phyloP scores from a whole-genome alignment of 2,888 invertebrate species.

The Pyrgus malvae region DNA sequence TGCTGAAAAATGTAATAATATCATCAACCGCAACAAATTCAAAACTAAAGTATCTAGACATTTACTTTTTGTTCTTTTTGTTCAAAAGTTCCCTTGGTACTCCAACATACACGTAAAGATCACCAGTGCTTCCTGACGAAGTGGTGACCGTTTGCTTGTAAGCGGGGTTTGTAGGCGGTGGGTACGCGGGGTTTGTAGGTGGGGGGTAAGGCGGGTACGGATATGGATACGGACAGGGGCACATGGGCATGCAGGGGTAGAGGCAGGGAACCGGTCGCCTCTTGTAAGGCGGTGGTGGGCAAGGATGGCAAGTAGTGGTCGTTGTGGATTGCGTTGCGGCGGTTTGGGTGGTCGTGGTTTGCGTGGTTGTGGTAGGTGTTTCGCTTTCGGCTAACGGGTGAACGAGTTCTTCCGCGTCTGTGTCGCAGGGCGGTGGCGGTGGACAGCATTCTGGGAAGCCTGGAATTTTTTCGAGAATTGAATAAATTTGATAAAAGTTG shows the following conservation, averaged over 20 bases:
- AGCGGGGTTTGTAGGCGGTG: not conserved
- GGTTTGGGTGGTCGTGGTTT: conserved; percentile 29
- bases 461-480: not conserved
- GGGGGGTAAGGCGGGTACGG: no score
- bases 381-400: not conserved
- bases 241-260: conserved; percentile 28
- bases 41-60: no score
- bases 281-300: conserved; percentile 25
- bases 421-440: conserved; percentile 44
- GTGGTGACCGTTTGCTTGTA: not conserved
- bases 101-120: conserved; percentile 52
- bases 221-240: conserved; percentile 25
- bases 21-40: no score
- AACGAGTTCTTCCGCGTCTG: conserved; percentile 31
- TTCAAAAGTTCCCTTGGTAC: conserved; percentile 46
- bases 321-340: conserved; percentile 29
- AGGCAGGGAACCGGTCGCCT: conserved; percentile 12
- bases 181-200: not conserved
- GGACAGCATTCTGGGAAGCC: conserved; percentile 40
- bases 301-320: conserved; percentile 24
- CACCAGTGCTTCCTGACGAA: conserved; percentile 1
- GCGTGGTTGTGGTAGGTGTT: conserved; percentile 8
- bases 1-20: no score
- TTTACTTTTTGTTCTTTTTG: no score
- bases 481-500: no score